phyloP scores from a whole-genome alignment of 2,888 invertebrate species.

The Clitarchus hookeri region DNA sequence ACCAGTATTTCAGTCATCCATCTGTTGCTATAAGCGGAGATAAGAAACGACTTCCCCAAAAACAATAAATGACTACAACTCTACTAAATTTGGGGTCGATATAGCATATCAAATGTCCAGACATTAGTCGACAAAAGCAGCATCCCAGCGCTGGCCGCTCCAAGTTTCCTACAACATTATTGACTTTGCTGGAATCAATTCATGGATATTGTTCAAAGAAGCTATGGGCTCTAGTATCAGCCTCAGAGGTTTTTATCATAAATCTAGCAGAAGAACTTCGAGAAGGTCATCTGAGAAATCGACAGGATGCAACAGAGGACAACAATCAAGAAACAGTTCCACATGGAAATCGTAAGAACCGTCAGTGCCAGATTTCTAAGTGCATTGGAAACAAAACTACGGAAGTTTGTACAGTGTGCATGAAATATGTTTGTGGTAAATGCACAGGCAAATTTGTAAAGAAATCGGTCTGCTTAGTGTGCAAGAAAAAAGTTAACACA shows the following conservation, averaged over 20 bases:
- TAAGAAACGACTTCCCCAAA: not conserved
- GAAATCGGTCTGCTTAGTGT: not conserved
- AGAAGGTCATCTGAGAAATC: not conserved
- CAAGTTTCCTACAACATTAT: no score
- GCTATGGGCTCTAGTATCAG: not conserved
- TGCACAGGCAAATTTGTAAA: not conserved
- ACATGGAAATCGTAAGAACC: not conserved
- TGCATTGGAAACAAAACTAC: not conserved
- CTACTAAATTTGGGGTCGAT: not conserved
- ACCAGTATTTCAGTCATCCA: not conserved
- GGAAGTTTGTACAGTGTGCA: not conserved
- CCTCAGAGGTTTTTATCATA: not conserved
- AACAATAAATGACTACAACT: not conserved
- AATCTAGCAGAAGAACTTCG: no score
- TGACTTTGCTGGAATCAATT: slow-evolving; percentile 3
- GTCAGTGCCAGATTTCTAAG: not conserved
- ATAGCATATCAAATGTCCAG: not conserved
- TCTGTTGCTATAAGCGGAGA: not conserved
- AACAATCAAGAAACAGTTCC: not conserved
- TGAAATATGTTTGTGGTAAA: not conserved
- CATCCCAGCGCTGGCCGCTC: not conserved
- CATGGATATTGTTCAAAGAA: not conserved
- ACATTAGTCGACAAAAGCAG: not conserved
- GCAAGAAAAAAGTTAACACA: not conserved
- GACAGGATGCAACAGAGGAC: not conserved